Conservation (phyloP, 2,113 vertebrate species). For the Perccottus glenii region DNA sequence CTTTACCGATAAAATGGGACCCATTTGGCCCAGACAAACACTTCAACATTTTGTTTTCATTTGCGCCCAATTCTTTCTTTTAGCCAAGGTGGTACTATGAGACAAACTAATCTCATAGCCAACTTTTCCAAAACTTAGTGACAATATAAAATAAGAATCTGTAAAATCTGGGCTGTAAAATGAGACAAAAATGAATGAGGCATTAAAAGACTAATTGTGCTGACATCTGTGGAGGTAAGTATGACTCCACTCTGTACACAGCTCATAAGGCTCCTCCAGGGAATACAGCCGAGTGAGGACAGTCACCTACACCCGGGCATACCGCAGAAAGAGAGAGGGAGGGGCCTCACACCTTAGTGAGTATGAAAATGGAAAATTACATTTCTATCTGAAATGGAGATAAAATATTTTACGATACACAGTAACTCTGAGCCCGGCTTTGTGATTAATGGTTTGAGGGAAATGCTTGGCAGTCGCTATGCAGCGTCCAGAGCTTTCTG, state of each 20-base stretch:
- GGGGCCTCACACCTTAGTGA: not conserved
- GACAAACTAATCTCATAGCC: too few relatives aligned
- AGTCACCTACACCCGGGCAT: too few relatives aligned
- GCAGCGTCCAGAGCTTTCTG: not conserved
- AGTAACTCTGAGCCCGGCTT: not conserved
- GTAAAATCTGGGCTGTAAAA: constrained; percentile 10
- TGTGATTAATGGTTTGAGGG: not conserved
- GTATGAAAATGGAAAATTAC: not conserved
- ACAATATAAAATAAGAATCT: not conserved
- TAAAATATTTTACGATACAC: constrained; percentile 1
- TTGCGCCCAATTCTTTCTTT: too few relatives aligned
- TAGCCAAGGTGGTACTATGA: too few relatives aligned
- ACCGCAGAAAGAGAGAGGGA: not conserved
- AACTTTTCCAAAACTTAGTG: too few relatives aligned
- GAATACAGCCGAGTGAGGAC: not conserved
- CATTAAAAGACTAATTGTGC: not conserved
- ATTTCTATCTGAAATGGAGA: constrained; percentile 3
- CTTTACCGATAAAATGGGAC: too few relatives aligned
- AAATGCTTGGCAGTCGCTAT: not conserved
- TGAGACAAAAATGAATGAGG: constrained; percentile 16
- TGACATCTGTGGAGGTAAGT: not conserved
- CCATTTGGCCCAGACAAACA: too few relatives aligned
- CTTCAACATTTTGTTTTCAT: too few relatives aligned
- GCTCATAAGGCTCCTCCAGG: not conserved
- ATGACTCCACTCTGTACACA: not conserved